Conservation (phyloP, 2,888 invertebrate species). For the Congeria kusceri region DNA sequence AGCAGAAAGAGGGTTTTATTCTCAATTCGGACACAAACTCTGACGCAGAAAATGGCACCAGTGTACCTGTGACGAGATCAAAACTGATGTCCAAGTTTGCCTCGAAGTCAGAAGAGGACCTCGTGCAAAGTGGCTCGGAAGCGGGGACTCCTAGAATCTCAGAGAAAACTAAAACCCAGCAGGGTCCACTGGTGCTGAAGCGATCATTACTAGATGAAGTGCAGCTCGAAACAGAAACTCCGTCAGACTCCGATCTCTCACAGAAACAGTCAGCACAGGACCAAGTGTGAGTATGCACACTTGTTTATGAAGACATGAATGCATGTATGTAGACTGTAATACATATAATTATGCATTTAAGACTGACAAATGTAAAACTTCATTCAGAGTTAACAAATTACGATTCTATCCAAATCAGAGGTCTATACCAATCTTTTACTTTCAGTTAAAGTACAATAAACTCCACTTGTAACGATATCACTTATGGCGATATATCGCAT, state of each 20-base stretch:
- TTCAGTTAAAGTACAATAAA: too few species aligned
- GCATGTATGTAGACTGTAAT: background rate
- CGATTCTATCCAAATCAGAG: too few species aligned
- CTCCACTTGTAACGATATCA: too few species aligned
- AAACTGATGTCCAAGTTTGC: background rate
- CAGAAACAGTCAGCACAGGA: background rate
- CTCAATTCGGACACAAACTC: conserved; percentile 68
- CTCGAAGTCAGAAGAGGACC: conserved; percentile 56
- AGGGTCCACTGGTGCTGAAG: conserved; percentile 18
- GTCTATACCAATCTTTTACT: too few species aligned
- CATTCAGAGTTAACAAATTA: too few species aligned
- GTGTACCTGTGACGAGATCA: background rate
- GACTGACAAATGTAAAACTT: too few species aligned
- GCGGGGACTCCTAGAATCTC: conserved; percentile 38
- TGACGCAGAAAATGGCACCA: conserved; percentile 48
- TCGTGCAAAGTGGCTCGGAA: conserved; percentile 63
- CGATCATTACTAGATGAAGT: conserved; percentile 67
- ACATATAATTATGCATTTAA: too few species aligned
- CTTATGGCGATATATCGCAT: too few species aligned
- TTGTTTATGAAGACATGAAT: background rate
- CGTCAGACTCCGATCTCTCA: conserved; percentile 55
- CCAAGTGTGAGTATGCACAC: background rate
- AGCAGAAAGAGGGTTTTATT: conserved; percentile 67
- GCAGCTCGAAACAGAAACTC: conserved; percentile 66
- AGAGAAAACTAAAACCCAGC: background rate